Percentiles rank a stretch among this genome's conserved stretches.
phyloP scores from a whole-genome alignment of 2,797 vertebrate genomes.

The Sebastes flavidus region DNA sequence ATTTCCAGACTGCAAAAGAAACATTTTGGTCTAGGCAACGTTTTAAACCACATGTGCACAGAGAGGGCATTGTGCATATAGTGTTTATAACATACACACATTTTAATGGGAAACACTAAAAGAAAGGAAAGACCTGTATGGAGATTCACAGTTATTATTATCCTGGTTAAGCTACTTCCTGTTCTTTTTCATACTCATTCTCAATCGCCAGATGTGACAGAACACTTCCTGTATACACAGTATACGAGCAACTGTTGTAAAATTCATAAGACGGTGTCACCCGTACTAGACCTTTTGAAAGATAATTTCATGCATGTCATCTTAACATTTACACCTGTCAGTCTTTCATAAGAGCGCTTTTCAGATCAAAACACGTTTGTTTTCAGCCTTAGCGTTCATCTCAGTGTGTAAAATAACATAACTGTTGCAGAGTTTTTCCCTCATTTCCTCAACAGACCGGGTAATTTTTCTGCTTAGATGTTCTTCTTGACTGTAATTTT shows the following conservation, averaged over 20 bases:
- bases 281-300: background rate
- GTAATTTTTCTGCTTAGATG: conserved; percentile 18
- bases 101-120: background rate
- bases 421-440: conserved; percentile 2
- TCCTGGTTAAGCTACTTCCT: background rate
- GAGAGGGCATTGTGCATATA: background rate
- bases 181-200: background rate
- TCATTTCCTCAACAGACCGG: conserved; percentile 2
- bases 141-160: background rate
- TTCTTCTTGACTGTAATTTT: conserved; percentile 63
- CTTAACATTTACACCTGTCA: background rate
- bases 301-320: background rate
- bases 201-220: background rate
- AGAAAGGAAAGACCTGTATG: background rate
- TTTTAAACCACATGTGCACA: background rate
- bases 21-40: background rate
- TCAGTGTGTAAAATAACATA: background rate
- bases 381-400: conserved; percentile 10
- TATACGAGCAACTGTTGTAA: background rate
- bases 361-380: background rate
- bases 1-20: background rate
- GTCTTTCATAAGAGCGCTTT: background rate
- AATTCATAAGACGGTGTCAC: background rate
- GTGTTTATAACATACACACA: background rate
- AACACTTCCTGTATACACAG: background rate